A percentile compares a stretch with the other conserved stretches of the same genome.
Evolutionary conservation across 2,888 invertebrate genomes (phyloP).

Genomic region (Liopterus haemorrhoidalis): DNA sequence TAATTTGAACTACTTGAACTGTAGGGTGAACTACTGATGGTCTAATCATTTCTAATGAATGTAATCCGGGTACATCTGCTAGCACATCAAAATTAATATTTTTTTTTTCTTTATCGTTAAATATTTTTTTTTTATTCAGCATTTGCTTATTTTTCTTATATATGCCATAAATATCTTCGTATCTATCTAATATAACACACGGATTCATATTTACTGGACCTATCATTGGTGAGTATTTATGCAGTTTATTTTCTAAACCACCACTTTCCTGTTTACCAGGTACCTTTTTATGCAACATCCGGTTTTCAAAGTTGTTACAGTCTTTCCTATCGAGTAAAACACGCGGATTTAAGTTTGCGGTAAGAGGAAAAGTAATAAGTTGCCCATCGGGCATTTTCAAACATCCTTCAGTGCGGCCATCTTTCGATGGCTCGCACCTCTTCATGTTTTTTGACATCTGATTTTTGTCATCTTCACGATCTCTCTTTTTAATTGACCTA

Average conservation of each 20-base stretch:
- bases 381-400: too few species aligned
- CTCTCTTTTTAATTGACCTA: slow-evolving; percentile 45
- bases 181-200: slow-evolving; percentile 32
- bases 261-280: slow-evolving; percentile 14
- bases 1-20: slow-evolving; percentile 45
- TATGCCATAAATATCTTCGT: slow-evolving; percentile 26
- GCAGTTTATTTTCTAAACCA: slow-evolving; percentile 21
- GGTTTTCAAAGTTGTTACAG: slow-evolving; percentile 1
- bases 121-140: slow-evolving; percentile 6
- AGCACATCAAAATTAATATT: slow-evolving; percentile 36
- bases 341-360: too few species aligned
- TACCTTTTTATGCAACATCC: slow-evolving; percentile 1
- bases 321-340: slow-evolving; percentile 13
- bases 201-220: slow-evolving; percentile 29
- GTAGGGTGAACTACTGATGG: slow-evolving; percentile 46
- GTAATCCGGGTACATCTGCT: slow-evolving; percentile 53
- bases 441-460: neutral
- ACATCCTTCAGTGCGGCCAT: too few species aligned
- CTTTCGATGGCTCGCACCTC: too few species aligned
- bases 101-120: slow-evolving; percentile 9
- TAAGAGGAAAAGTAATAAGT: too few species aligned
- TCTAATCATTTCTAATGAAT: slow-evolving; percentile 54
- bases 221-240: slow-evolving; percentile 13
- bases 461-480: slow-evolving; percentile 32
- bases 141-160: slow-evolving; percentile 15